A percentile compares a stretch with the other conserved stretches of the same genome.
Evolutionary conservation across 2,888 invertebrate genomes (phyloP).

Genomic region (Heliconius hortense): DNA sequence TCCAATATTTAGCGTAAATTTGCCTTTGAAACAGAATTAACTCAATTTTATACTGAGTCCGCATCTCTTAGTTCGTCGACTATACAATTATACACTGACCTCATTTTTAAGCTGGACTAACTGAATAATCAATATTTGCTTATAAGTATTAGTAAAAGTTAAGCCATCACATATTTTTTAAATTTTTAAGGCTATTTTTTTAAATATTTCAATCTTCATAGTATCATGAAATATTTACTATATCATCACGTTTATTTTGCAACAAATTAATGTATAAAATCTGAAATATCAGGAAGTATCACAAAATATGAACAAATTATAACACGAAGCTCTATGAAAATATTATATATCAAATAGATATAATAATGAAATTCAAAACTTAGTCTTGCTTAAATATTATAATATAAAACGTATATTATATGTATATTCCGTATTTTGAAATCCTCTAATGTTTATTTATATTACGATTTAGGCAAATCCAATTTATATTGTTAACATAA

Average conservation of each 20-base stretch:
- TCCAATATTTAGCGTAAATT: slow-evolving; percentile 12
- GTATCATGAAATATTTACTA: neutral
- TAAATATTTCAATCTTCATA: neutral
- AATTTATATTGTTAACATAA: slow-evolving; percentile 51
- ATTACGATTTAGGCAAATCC: slow-evolving; percentile 51
- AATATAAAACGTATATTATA: neutral
- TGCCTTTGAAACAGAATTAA: slow-evolving; percentile 17
- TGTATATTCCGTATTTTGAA: slow-evolving; percentile 22
- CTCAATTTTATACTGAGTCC: slow-evolving; percentile 9
- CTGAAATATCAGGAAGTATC: neutral
- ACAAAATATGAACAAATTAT: neutral
- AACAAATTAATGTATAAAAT: neutral
- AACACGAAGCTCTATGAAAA: neutral
- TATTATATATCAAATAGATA: neutral
- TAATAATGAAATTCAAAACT: slow-evolving; percentile 31
- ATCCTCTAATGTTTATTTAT: slow-evolving; percentile 47
- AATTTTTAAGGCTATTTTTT: neutral
- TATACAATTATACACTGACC: slow-evolving; percentile 18
- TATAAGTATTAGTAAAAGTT: slow-evolving; percentile 1
- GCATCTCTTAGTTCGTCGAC: slow-evolving; percentile 9
- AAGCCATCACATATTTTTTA: neutral
- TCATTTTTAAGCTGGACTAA: slow-evolving; percentile 20
- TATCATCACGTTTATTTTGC: too few relatives aligned
- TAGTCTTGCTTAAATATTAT: slow-evolving; percentile 26
- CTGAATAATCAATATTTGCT: slow-evolving; percentile 20